Conservation (phyloP, 2,113 vertebrate species). For the Calypte anna region DNA sequence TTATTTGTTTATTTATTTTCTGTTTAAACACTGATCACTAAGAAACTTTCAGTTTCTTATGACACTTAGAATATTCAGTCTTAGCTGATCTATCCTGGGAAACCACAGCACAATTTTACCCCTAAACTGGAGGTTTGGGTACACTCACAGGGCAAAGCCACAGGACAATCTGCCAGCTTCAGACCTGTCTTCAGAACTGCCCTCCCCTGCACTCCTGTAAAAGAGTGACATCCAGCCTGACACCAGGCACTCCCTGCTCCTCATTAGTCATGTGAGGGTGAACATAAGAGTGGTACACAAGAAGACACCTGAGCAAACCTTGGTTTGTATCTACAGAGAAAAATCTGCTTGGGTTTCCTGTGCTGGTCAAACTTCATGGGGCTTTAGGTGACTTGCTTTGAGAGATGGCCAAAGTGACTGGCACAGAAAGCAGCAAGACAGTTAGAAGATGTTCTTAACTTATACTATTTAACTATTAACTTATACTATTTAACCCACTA, state of each 20-base stretch:
- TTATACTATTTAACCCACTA: background rate
- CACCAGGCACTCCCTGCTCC: background rate
- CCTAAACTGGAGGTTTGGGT: background rate
- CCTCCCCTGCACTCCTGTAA: background rate
- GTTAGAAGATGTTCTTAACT: background rate
- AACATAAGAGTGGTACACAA: background rate
- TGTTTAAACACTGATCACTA: conserved; percentile 4
- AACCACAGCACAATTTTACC: background rate
- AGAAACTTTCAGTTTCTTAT: background rate
- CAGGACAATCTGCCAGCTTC: background rate
- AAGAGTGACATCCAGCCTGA: background rate
- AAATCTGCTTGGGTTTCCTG: background rate
- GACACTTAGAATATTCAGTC: background rate
- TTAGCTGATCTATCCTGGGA: background rate
- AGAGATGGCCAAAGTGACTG: background rate
- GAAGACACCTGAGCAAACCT: background rate
- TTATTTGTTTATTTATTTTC: conserved; percentile 22
- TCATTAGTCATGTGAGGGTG: background rate
- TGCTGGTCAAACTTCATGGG: background rate
- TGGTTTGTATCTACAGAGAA: background rate
- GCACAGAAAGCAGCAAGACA: accelerated
- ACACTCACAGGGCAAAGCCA: background rate
- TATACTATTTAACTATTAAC: background rate
- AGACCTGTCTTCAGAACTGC: background rate
- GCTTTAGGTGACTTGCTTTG: background rate